Evolutionary conservation across 2,797 vertebrate genomes (phyloP).

Genomic region (Darevskia nairensis): DNA sequence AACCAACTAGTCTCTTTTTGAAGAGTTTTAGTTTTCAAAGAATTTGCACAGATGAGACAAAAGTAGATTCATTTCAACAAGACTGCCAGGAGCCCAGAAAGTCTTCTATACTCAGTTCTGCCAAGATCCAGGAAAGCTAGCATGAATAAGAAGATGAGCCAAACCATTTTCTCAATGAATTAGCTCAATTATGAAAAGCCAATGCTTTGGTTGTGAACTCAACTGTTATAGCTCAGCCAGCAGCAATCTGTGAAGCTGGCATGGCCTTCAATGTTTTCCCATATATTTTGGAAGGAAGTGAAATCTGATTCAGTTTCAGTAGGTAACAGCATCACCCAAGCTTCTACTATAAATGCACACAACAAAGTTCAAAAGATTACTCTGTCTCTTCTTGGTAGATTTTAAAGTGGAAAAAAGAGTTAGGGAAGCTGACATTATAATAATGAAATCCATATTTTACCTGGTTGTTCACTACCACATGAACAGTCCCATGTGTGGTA

Average conservation of each 20-base stretch:
- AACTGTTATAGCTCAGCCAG: background rate
- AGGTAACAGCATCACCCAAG: background rate
- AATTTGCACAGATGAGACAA: background rate
- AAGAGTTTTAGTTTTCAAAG: background rate
- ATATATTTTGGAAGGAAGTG: background rate
- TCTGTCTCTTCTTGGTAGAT: background rate
- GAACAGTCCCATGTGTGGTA: constrained; percentile 93
- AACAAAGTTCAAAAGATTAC: no score
- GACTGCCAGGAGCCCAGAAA: background rate
- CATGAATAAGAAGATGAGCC: background rate
- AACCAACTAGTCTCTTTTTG: background rate
- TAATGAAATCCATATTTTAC: constrained; percentile 71
- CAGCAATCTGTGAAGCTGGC: background rate
- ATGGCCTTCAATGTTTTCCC: background rate
- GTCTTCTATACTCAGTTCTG: no score
- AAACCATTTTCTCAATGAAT: background rate
- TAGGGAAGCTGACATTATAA: background rate
- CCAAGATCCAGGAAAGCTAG: background rate
- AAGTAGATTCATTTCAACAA: background rate
- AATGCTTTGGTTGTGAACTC: background rate
- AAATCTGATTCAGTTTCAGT: background rate
- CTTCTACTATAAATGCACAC: background rate
- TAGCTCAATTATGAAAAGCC: background rate
- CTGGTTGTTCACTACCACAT: constrained; percentile 98
- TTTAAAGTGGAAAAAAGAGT: background rate